These are phyloP conservation scores for Poliocrania exsul DNA, from an alignment of 2,797 vertebrate species.

Conservation along the genomic window DNA sequence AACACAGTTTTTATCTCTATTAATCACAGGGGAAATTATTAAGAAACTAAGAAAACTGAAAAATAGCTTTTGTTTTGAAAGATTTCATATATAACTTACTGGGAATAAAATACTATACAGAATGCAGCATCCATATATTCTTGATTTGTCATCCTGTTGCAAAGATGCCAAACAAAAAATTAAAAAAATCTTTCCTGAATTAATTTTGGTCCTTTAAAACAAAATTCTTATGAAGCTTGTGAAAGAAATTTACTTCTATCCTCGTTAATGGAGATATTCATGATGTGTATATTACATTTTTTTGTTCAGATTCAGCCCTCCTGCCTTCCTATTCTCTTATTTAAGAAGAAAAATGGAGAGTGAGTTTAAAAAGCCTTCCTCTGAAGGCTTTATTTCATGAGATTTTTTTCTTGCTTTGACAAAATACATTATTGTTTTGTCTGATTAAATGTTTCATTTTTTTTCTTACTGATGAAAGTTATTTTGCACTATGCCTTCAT, in stretches of 20 bases:
- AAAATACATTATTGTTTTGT: background rate
- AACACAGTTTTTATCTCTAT: background rate
- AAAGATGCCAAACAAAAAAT: background rate
- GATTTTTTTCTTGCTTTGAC: background rate
- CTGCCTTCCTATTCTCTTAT: background rate
- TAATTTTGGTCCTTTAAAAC: background rate
- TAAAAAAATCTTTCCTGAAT: background rate
- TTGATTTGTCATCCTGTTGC: background rate
- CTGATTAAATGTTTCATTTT: background rate
- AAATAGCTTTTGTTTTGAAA: background rate
- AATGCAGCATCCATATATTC: background rate
- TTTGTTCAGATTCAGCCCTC: background rate
- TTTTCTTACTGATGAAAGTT: background rate
- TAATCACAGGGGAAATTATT: background rate
- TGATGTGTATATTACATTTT: background rate
- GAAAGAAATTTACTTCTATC: background rate
- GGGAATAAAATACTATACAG: background rate
- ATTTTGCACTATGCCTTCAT: background rate
- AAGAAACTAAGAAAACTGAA: background rate
- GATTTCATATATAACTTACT: background rate
- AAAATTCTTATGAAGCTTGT: background rate
- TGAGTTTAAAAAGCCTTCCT: background rate
- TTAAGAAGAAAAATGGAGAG: background rate
- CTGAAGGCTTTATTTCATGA: background rate
- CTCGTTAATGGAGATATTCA: background rate